Evolutionary conservation across 2,113 vertebrate species (phyloP).

Genomic region (Notiomystis cincta): DNA sequence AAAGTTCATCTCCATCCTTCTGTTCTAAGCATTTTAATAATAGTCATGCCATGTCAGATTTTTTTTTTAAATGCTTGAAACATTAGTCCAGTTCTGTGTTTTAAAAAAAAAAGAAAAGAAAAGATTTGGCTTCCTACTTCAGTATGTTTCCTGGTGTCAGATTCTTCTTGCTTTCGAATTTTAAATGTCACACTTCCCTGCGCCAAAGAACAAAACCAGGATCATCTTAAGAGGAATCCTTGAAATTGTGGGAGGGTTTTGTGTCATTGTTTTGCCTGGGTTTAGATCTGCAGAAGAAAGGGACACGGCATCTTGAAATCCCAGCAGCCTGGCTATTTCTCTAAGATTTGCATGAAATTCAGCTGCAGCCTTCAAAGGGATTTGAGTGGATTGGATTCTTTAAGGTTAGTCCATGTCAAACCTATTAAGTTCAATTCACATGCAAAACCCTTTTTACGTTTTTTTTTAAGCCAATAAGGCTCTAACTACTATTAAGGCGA

Average conservation of each 20-base stretch:
- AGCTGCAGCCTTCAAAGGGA: conserved; percentile 73
- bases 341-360: conserved; percentile 72
- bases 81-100: not conserved
- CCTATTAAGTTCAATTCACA: conserved; percentile 82
- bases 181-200: not conserved
- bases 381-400: conserved; percentile 83
- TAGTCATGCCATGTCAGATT: not conserved
- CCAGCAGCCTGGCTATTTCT: conserved; percentile 46
- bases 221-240: not conserved
- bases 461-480: conserved; percentile 72
- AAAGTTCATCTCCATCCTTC: not conserved
- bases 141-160: not conserved
- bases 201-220: not conserved
- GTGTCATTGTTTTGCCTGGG: conserved; percentile 28
- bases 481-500: conserved; percentile 65
- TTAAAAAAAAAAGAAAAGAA: not conserved
- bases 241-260: conserved; percentile 25
- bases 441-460: conserved; percentile 74
- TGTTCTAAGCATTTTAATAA: not conserved
- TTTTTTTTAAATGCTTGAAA: not conserved
- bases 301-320: conserved; percentile 11
- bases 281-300: conserved; percentile 50
- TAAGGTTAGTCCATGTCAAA: conserved; percentile 83
- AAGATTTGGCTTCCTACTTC: not conserved
- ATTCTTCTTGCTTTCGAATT: not conserved